Evolutionary conservation across 2,888 invertebrate genomes (phyloP).

Genomic region (Patella depressa): DNA sequence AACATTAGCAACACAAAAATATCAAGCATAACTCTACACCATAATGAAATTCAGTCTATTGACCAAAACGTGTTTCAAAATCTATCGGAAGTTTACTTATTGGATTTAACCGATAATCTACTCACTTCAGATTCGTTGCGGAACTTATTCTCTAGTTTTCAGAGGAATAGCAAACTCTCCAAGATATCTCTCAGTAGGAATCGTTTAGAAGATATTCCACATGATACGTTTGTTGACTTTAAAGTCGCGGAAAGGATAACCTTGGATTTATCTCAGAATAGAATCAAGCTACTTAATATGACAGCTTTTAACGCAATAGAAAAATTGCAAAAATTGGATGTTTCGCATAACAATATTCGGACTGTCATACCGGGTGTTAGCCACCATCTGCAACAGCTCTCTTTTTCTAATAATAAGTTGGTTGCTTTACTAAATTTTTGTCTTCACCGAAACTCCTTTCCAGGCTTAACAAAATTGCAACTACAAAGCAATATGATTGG

Average conservation of each 20-base stretch:
- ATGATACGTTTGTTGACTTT: neutral
- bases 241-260: neutral
- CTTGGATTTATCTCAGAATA: neutral
- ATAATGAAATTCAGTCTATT: neutral
- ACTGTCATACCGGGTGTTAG: neutral
- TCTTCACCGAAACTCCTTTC: neutral
- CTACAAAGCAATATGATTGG: neutral
- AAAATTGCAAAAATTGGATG: neutral
- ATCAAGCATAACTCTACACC: neutral
- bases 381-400: neutral
- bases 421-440: neutral
- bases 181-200: no score
- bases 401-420: neutral
- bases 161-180: no score
- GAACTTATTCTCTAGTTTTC: no score
- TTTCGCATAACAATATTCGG: neutral
- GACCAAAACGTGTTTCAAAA: neutral
- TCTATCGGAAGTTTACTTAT: neutral
- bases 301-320: neutral
- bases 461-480: neutral
- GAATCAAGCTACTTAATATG: neutral
- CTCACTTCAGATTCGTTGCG: neutral
- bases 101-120: neutral
- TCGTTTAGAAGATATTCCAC: no score
- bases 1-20: neutral